Evolutionary conservation across 2,888 invertebrate genomes (phyloP).

Genomic region (Adelognathus sp.): DNA sequence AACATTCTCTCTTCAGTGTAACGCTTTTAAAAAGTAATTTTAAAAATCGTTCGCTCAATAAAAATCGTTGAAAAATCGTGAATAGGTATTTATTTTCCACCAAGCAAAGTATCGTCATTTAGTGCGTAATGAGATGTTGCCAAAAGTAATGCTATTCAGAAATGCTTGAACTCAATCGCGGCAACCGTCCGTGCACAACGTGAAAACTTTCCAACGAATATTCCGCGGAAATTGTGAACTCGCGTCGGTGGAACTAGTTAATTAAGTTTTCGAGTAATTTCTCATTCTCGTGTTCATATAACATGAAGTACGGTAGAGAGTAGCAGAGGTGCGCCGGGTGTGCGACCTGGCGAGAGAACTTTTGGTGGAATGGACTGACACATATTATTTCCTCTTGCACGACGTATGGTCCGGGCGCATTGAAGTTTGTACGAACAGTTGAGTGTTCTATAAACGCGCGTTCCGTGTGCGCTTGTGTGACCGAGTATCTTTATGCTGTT

Average conservation of each 20-base stretch:
- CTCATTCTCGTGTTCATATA: slow-evolving; percentile 25
- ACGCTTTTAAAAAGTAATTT: no score
- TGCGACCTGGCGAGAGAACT: slow-evolving; percentile 31
- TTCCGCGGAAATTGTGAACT: neutral
- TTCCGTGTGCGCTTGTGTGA: neutral
- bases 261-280: slow-evolving; percentile 44
- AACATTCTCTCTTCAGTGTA: no score
- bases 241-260: slow-evolving; percentile 11
- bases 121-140: no score
- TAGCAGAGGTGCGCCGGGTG: slow-evolving; percentile 5
- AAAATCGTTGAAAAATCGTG: no score
- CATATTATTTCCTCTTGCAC: slow-evolving; percentile 52
- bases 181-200: neutral
- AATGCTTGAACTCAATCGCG: neutral
- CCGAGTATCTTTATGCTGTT: slow-evolving; percentile 15
- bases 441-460: slow-evolving; percentile 10
- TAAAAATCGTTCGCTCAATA: no score
- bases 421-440: slow-evolving; percentile 44
- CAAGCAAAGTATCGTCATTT: no score
- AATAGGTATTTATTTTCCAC: no score
- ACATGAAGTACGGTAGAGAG: neutral
- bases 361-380: slow-evolving; percentile 54
- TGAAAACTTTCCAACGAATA: neutral
- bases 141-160: neutral
- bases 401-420: slow-evolving; percentile 37